Evolutionary conservation across 2,113 vertebrate species (phyloP), one percentile per base, ranked within the genome.

Genomic region (Sylvicapra grimmia): DNA sequence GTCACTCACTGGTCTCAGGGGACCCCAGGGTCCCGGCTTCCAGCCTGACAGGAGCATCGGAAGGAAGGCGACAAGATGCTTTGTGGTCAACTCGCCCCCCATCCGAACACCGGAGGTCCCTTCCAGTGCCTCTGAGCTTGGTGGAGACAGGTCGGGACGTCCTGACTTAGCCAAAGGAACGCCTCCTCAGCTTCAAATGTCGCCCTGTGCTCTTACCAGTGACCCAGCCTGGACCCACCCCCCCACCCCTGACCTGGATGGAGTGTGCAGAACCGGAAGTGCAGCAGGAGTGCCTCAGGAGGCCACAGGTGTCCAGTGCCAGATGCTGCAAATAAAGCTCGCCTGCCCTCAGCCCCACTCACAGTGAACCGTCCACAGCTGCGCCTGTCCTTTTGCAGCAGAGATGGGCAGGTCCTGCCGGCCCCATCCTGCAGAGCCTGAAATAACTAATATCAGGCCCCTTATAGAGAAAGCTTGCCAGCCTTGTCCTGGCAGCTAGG

Each of bases 341-440:
- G 8, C 4, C 10, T 53, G 68, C 29, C 4, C 44, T 23, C 5
- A 4, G 44, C 58, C 21, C 8, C 36, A 4, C 5, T 83, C 54
- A 23, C 13, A 2, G 6, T 5, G 4, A 11, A n/a, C 4, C 0
- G 4, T 36, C 68, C 10, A 4, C 0, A n/a, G 49, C 53, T 68
- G 29, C 40, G 21, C 21, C 15, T 27, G 33, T 29, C 33, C 13
- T 12, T 40, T 3, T 18, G 40, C 1, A 3, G 82, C 23, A 19
- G 58, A 25, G 27, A 1, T 10, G 23, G 19, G 6, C 3, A 14
- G 12, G 58, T 14, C 68, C 51, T 0, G 0, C 56, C 8, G 0
- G 31, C 6, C 29, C 51, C 3, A 5, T 6, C 14, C 65, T 1
- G 4, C 31, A 49, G 27, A 31, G 61, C 31, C 80, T 21, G 6